Percentiles rank a stretch among this genome's conserved stretches.
phyloP scores from a whole-genome alignment of 2,113 vertebrate genomes.

The Pteronura brasiliensis region DNA sequence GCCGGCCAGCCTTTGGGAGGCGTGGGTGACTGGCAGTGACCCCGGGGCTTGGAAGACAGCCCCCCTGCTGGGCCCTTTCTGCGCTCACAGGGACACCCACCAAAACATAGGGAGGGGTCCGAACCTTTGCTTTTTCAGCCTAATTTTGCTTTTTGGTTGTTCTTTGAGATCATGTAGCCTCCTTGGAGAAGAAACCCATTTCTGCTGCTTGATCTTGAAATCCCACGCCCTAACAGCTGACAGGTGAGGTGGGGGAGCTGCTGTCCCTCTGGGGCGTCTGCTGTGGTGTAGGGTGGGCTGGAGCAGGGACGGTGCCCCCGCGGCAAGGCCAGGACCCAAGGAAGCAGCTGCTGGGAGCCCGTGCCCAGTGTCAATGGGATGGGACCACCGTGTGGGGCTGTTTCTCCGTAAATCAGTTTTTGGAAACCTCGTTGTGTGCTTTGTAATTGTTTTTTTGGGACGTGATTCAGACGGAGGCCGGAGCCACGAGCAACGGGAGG shows the following conservation, averaged over 20 bases:
- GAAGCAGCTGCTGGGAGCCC: not conserved
- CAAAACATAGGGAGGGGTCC: fast-evolving
- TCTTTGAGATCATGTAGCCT: not conserved
- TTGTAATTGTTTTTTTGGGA: not conserved
- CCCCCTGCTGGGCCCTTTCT: not conserved
- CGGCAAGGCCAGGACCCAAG: not conserved
- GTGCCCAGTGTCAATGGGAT: not conserved
- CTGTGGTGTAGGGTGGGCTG: not conserved
- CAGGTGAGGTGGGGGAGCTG: not conserved
- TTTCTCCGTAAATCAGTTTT: slow-evolving; percentile 61
- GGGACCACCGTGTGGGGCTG: not conserved
- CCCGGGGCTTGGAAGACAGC: not conserved
- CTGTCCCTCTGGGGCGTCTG: not conserved
- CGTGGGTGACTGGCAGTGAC: not conserved
- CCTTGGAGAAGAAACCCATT: not conserved
- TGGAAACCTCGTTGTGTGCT: not conserved
- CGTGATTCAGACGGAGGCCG: not conserved
- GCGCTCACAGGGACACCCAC: not conserved
- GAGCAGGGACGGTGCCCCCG: not conserved
- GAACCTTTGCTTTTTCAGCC: not conserved
- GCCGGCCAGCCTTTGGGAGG: not conserved
- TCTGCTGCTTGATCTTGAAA: not conserved
- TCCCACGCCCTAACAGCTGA: too few relatives aligned
- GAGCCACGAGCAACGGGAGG: fast-evolving
- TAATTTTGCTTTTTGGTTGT: not conserved